Evolutionary conservation across 2,888 invertebrate species (phyloP).

Genomic region (Dexiosoma caninum): DNA sequence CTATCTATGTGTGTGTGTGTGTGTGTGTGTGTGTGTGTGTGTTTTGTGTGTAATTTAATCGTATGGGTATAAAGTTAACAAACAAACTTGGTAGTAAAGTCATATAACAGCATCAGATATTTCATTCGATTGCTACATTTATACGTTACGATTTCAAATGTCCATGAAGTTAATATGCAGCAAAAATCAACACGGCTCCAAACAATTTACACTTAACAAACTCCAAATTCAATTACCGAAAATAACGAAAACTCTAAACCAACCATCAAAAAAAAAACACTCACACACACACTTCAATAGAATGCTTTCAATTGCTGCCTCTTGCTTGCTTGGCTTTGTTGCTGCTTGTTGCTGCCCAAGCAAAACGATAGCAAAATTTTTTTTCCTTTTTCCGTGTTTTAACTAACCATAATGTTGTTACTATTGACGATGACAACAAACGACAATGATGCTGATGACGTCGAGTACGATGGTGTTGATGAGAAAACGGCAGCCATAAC

Average conservation of each 20-base stretch:
- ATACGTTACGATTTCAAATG: conserved; percentile 38
- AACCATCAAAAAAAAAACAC: conserved; percentile 19
- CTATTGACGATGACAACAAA: conserved; percentile 33
- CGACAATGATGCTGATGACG: conserved; percentile 16
- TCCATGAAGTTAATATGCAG: conserved; percentile 45
- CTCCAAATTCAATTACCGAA: conserved; percentile 62
- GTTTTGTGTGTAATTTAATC: background rate
- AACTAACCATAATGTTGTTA: conserved; percentile 44
- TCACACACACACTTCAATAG: conserved; percentile 35
- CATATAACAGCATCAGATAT: conserved; percentile 48
- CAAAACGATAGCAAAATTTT: conserved; percentile 12
- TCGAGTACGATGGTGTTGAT: conserved; percentile 50
- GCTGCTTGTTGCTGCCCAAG: background rate
- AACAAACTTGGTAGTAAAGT: conserved; percentile 45
- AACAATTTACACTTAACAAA: conserved; percentile 60
- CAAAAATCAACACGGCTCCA: conserved; percentile 9
- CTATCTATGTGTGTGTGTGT: no score
- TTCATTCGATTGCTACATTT: conserved; percentile 24
- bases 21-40: no score
- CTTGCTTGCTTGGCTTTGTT: background rate
- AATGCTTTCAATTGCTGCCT: conserved; percentile 20
- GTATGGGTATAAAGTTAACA: conserved; percentile 38
- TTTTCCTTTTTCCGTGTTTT: no score
- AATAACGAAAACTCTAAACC: conserved; percentile 38
- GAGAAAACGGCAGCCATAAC: conserved; percentile 62